phyloP scores from a whole-genome alignment of 2,797 vertebrate genomes.

The Pangasius mekongensis region DNA sequence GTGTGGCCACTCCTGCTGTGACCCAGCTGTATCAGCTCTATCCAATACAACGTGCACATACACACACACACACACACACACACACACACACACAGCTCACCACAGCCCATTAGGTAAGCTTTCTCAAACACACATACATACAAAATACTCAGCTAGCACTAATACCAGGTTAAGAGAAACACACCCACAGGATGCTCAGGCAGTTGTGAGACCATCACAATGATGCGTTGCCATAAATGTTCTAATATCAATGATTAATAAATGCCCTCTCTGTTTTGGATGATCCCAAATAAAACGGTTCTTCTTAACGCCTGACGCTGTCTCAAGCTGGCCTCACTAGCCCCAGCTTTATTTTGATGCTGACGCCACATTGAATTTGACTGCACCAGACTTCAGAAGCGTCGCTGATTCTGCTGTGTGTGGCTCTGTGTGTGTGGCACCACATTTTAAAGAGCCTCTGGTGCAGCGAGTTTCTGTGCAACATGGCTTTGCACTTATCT shows the following conservation, averaged over 20 bases:
- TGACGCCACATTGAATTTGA: constrained; percentile 22
- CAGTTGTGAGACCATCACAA: constrained; percentile 24
- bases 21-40: constrained; percentile 46
- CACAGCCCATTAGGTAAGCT: constrained; percentile 16
- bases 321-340: neutral
- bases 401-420: constrained; percentile 15
- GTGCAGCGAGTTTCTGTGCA: constrained; percentile 14
- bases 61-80: constrained; percentile 14
- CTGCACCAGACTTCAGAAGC: constrained; percentile 12
- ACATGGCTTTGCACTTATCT: constrained; percentile 36
- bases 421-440: constrained; percentile 6
- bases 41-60: neutral
- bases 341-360: constrained; percentile 10
- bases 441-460: constrained; percentile 27
- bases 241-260: constrained; percentile 30
- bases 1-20: constrained; percentile 38
- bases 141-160: neutral
- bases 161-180: neutral
- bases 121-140: constrained; percentile 16
- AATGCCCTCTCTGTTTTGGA: neutral
- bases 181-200: neutral
- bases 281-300: constrained; percentile 23
- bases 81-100: constrained; percentile 23
- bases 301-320: neutral
- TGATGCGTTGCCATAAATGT: constrained; percentile 22